Percentiles rank a stretch among this genome's conserved stretches.
phyloP scores from a whole-genome alignment of 2,113 vertebrate genomes.

The Myiopsitta monachus region DNA sequence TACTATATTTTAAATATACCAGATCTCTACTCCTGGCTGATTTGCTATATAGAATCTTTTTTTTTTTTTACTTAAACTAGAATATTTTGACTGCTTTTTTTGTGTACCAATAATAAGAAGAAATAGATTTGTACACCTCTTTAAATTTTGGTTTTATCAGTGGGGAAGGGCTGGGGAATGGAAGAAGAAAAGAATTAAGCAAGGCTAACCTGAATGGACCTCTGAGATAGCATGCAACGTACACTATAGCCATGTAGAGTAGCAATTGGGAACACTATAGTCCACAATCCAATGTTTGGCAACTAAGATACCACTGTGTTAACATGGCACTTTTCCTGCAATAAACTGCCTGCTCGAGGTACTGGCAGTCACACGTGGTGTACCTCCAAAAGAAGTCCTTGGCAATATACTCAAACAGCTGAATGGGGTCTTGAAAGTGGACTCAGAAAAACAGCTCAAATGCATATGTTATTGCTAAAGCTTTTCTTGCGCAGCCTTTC shows the following conservation, averaged over 20 bases:
- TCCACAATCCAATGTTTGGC: not conserved
- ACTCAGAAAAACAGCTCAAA: not conserved
- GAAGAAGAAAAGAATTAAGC: not conserved
- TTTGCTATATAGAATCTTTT: not conserved
- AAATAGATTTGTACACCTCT: not conserved
- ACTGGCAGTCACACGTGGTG: not conserved
- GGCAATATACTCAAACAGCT: not conserved
- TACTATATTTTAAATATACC: not conserved
- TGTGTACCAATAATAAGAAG: not conserved
- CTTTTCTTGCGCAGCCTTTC: not conserved
- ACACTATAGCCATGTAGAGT: not conserved
- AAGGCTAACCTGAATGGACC: not conserved
- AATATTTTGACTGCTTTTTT: not conserved
- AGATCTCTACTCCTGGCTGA: not conserved
- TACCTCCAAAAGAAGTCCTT: not conserved
- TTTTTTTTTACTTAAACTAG: not conserved
- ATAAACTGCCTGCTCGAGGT: not conserved
- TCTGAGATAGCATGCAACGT: not conserved
- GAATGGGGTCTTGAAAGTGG: not conserved
- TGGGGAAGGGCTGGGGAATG: accelerated
- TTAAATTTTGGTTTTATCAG: not conserved
- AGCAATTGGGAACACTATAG: not conserved
- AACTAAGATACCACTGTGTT: not conserved
- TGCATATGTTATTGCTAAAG: not conserved
- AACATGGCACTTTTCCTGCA: not conserved